phyloP scores from a whole-genome alignment of 2,797 vertebrate genomes.

The Aplochiton taeniatus region DNA sequence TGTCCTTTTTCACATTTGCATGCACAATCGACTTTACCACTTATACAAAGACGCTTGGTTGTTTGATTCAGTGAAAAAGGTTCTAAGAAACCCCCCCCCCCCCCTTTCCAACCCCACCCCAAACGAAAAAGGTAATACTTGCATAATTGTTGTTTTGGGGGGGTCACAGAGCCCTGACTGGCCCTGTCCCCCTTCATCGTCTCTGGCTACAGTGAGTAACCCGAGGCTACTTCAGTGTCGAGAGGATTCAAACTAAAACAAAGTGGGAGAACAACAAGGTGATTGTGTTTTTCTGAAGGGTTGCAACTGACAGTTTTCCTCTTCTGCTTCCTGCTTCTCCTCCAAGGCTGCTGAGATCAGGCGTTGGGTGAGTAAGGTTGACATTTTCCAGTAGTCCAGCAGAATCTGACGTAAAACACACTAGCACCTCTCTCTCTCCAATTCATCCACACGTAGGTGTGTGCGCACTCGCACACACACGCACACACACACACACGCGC shows the following conservation, averaged over 20 bases:
- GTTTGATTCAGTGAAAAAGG: constrained; percentile 70
- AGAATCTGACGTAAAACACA: constrained; percentile 63
- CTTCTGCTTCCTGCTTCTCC: constrained; percentile 72
- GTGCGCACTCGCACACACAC: constrained; percentile 37
- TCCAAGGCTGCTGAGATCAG: constrained; percentile 80
- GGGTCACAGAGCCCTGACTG: constrained; percentile 60
- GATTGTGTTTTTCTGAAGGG: constrained; percentile 61
- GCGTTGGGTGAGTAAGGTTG: constrained; percentile 67
- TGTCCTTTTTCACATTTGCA: constrained; percentile 71
- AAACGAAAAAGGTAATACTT: constrained; percentile 71
- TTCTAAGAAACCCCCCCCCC: constrained; percentile 47
- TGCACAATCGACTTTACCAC: constrained; percentile 52
- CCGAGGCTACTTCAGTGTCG: constrained; percentile 28
- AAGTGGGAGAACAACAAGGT: constrained; percentile 47
- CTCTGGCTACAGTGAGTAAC: constrained; percentile 46
- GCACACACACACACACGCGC: constrained; percentile 41
- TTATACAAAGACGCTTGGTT: constrained; percentile 66
- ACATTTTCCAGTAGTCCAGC: constrained; percentile 75
- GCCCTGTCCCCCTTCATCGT: constrained; percentile 44
- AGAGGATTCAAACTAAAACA: constrained; percentile 37
- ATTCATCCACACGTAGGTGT: constrained; percentile 39
- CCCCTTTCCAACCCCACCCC: too few relatives aligned
- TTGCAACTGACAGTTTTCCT: constrained; percentile 78
- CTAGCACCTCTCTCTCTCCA: too few relatives aligned
- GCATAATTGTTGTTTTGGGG: constrained; percentile 69